Percentiles rank a stretch among this genome's conserved stretches.
Evolutionary conservation across 92 coral and sea anemone species (phyloP).

Genomic region (Porites rus): DNA sequence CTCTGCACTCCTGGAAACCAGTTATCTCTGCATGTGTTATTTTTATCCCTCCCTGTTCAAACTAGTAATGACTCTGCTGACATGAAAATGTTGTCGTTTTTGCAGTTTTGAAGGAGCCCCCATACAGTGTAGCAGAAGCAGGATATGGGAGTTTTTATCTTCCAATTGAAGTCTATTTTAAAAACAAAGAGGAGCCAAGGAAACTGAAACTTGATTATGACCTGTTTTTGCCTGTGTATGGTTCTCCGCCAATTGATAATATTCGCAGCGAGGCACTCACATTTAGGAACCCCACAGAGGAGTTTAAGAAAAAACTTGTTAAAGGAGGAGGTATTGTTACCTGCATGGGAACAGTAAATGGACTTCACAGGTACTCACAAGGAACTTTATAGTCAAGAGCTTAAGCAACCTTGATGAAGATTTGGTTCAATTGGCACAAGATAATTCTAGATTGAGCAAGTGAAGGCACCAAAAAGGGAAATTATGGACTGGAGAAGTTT

Average conservation of each 20-base stretch:
- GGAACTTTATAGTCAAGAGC: no score
- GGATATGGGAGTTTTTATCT: slow-evolving; percentile 96
- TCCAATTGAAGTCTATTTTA: slow-evolving; percentile 93
- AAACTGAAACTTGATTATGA: slow-evolving; percentile 86
- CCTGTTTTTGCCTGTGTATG: slow-evolving; percentile 83
- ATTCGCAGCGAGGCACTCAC: slow-evolving; percentile 96
- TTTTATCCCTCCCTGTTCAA: no score
- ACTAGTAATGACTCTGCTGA: no score
- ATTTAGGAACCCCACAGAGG: slow-evolving; percentile 94
- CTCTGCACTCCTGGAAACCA: no score
- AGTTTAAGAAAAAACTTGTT: slow-evolving; percentile 88
- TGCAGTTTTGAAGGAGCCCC: slow-evolving; percentile 87
- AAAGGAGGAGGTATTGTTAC: slow-evolving; percentile 88
- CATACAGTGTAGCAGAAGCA: slow-evolving; percentile 79
- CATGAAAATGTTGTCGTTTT: no score
- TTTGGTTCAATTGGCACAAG: no score
- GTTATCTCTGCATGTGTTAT: no score
- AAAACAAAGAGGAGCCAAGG: slow-evolving; percentile 95
- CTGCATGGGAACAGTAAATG: slow-evolving; percentile 41
- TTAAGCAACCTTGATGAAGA: no score
- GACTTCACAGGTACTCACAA: slow-evolving; percentile 51
- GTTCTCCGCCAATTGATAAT: slow-evolving; percentile 83
- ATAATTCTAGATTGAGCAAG: no score
- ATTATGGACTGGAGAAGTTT: no score
- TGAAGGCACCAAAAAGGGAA: no score